Evolutionary conservation across 1,140 invertebrate species (phyloP).

Genomic region (Anastatus disparis): DNA sequence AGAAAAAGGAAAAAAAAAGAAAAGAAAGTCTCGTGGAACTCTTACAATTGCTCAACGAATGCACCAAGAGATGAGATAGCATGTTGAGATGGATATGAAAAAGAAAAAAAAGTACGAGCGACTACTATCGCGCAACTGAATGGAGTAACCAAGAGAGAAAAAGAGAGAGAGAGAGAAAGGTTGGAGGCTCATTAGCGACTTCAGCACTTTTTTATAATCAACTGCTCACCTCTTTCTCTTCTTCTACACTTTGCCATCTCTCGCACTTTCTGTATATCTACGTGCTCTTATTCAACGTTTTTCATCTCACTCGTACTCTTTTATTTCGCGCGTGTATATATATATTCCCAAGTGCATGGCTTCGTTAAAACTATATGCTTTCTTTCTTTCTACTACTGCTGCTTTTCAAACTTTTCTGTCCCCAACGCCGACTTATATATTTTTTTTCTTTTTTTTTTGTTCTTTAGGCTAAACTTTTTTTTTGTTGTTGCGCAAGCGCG

Average conservation of each 20-base stretch:
- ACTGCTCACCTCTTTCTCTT: conserved; percentile 14
- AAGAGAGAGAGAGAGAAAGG: conserved; percentile 27
- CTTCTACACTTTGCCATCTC: background rate
- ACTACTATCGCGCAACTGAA: conserved; percentile 10
- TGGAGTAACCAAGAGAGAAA: background rate
- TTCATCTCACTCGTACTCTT: conserved; percentile 3
- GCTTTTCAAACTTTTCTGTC: conserved; percentile 20
- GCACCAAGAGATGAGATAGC: too few species aligned
- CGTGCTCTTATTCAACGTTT: conserved; percentile 27
- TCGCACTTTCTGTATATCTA: conserved; percentile 31
- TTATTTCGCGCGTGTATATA: conserved; percentile 29
- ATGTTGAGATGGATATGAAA: conserved; percentile 13
- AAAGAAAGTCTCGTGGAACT: too few species aligned
- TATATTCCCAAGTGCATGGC: conserved; percentile 24
- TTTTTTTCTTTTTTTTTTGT: conserved; percentile 9
- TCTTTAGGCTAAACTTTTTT: conserved; percentile 10
- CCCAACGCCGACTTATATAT: background rate
- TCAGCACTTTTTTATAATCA: conserved; percentile 42
- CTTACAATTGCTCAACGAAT: too few species aligned
- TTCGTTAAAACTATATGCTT: conserved; percentile 31
- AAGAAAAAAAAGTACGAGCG: conserved; percentile 4
- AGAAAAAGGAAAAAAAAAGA: too few species aligned
- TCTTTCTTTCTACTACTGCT: background rate
- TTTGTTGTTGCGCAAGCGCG: background rate
- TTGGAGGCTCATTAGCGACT: conserved; percentile 37